Conservation (phyloP, 2,797 vertebrate genomes). For the Limnodromus scolopaceus region DNA sequence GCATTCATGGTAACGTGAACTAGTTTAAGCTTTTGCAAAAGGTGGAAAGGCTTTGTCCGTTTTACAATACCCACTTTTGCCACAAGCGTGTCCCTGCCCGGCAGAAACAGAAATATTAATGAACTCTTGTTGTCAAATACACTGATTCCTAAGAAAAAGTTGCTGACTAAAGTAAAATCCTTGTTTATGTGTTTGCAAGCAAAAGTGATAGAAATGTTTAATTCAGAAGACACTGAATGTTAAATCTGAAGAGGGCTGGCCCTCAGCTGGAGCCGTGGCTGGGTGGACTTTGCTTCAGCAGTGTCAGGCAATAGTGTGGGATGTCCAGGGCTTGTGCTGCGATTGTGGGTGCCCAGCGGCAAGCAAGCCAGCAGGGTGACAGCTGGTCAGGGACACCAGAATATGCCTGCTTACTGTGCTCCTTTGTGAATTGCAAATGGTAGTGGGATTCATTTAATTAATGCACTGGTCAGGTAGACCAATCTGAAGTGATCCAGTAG, state of each 20-base stretch:
- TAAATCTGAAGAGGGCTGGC: neutral
- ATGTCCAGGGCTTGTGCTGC: neutral
- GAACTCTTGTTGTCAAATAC: neutral
- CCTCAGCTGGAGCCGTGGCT: neutral
- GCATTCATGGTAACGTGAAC: rapidly evolving
- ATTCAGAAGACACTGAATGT: rapidly evolving
- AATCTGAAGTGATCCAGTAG: neutral
- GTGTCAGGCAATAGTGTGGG: neutral
- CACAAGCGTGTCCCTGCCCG: neutral
- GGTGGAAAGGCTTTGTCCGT: neutral
- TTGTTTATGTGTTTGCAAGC: neutral
- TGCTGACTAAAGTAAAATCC: neutral
- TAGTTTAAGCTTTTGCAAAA: neutral
- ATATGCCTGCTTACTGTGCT: neutral
- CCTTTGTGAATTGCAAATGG: rapidly evolving
- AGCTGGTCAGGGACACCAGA: neutral
- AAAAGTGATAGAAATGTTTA: neutral
- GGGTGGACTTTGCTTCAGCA: neutral
- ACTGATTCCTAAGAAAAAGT: neutral
- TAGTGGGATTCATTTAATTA: neutral
- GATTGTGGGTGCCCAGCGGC: neutral
- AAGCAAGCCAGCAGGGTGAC: neutral
- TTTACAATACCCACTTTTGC: rapidly evolving
- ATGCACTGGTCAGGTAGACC: neutral
- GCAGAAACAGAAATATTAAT: neutral